A percentile compares a stretch with the other conserved stretches of the same genome.
phyloP scores from a whole-genome alignment of 2,888 invertebrate genomes.

The Drosophila prostipennis region DNA sequence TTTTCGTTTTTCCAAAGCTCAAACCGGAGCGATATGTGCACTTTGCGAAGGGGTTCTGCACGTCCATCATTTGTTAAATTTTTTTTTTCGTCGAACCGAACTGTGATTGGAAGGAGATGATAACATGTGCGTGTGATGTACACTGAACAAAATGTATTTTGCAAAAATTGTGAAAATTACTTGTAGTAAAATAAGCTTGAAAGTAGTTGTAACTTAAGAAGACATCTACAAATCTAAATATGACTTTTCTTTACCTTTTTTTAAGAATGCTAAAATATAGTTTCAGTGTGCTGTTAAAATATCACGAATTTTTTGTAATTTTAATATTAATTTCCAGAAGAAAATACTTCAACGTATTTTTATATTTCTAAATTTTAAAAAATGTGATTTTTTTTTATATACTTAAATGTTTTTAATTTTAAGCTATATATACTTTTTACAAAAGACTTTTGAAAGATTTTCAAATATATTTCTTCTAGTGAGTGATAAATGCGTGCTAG shows the following conservation, averaged over 20 bases:
- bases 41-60: conserved; percentile 46
- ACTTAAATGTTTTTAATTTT: too few species aligned
- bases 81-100: conserved; percentile 22
- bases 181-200: neutral
- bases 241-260: too few species aligned
- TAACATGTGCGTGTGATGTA: conserved; percentile 19
- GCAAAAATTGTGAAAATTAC: neutral
- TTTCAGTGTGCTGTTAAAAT: too few species aligned
- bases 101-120: conserved; percentile 18
- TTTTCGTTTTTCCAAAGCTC: conserved; percentile 51
- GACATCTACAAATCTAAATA: too few species aligned
- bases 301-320: too few species aligned
- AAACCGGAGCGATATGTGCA: conserved; percentile 40
- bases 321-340: too few species aligned
- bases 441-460: too few species aligned
- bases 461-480: conserved; percentile 6
- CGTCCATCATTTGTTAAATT: conserved; percentile 66
- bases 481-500: conserved; percentile 5
- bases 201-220: too few species aligned
- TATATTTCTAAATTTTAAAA: too few species aligned
- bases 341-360: too few species aligned
- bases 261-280: too few species aligned
- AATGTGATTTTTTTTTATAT: too few species aligned
- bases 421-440: neutral
- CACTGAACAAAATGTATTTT: neutral